A percentile compares a stretch with the other conserved stretches of the same genome.
Conservation (phyloP, 1,140 invertebrate species). For the Drosophila tristis region DNA sequence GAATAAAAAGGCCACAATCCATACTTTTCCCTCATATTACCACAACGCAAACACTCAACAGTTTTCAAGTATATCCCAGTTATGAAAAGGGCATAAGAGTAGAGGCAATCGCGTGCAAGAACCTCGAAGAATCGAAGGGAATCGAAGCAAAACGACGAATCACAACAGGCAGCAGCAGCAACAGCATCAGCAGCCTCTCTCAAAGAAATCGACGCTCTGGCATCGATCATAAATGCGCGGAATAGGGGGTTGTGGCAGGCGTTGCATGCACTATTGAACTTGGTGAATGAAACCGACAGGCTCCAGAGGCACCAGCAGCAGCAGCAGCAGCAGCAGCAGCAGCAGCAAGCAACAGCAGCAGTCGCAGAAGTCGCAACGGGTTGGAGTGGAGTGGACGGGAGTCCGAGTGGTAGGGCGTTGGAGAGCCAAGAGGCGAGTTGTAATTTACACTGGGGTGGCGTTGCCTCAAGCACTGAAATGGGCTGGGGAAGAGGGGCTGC, state of each 20-base stretch:
- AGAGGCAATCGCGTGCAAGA: conserved; percentile 68
- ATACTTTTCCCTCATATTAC: no score
- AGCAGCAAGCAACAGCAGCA: conserved; percentile 13
- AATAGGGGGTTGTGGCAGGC: conserved; percentile 43
- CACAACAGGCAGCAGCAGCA: conserved; percentile 40
- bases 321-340: conserved; percentile 13
- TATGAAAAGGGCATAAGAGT: no score
- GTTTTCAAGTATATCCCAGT: no score
- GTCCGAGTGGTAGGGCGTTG: conserved; percentile 48
- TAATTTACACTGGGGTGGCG: conserved; percentile 80
- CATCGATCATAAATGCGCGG: conserved; percentile 75
- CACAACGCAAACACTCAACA: no score
- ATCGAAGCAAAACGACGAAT: conserved; percentile 58
- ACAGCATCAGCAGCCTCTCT: not conserved
- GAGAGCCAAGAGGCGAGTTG: conserved; percentile 69
- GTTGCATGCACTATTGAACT: conserved; percentile 82
- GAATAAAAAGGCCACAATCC: no score
- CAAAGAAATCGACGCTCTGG: conserved; percentile 68
- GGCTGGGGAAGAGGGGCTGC: conserved; percentile 1
- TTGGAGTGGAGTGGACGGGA: conserved; percentile 16
- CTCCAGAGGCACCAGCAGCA: conserved; percentile 24
- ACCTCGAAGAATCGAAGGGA: conserved; percentile 31
- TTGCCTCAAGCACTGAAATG: conserved; percentile 39
- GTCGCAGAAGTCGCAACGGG: conserved; percentile 35
- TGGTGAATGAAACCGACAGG: conserved; percentile 79